A percentile compares a stretch with the other conserved stretches of the same genome.
phyloP scores from a whole-genome alignment of 1,140 invertebrate species.

The Hormaphis cornu region DNA sequence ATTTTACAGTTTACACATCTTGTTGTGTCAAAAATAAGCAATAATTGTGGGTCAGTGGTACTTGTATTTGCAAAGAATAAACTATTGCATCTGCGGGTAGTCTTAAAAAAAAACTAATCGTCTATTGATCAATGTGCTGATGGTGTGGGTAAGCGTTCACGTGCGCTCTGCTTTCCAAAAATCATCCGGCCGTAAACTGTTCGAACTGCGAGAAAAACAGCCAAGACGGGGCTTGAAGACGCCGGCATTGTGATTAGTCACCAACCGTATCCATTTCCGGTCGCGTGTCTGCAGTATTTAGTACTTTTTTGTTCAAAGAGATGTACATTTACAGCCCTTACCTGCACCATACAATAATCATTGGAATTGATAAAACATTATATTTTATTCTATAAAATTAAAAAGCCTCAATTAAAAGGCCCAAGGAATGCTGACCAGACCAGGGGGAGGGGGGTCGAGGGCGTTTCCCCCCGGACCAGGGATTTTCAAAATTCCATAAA shows the following conservation, averaged over 20 bases:
- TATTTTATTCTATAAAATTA: too few species aligned
- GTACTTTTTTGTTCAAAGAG: neutral
- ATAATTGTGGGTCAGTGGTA: neutral
- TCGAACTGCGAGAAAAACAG: neutral
- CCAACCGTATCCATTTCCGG: slow-evolving; percentile 3
- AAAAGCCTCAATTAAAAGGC: too few species aligned
- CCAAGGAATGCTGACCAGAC: too few species aligned
- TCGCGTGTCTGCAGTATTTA: neutral
- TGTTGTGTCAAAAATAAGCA: neutral
- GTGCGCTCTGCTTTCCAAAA: slow-evolving; percentile 24
- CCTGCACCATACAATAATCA: too few species aligned
- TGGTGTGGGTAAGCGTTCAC: slow-evolving; percentile 7
- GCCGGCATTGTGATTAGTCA: neutral
- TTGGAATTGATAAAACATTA: too few species aligned
- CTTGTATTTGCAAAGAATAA: too few species aligned
- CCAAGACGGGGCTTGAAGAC: neutral
- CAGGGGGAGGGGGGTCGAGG: too few species aligned
- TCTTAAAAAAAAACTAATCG: neutral
- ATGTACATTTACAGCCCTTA: too few species aligned
- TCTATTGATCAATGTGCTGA: neutral
- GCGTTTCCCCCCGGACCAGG: too few species aligned
- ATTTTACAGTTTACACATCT: too few species aligned
- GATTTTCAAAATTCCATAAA: too few species aligned
- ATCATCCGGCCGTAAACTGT: neutral
- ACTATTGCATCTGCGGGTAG: neutral